These are phyloP conservation scores for Drosophila biarmipes DNA, from an alignment of 1,140 invertebrate genomes.

Conservation along the genomic window DNA sequence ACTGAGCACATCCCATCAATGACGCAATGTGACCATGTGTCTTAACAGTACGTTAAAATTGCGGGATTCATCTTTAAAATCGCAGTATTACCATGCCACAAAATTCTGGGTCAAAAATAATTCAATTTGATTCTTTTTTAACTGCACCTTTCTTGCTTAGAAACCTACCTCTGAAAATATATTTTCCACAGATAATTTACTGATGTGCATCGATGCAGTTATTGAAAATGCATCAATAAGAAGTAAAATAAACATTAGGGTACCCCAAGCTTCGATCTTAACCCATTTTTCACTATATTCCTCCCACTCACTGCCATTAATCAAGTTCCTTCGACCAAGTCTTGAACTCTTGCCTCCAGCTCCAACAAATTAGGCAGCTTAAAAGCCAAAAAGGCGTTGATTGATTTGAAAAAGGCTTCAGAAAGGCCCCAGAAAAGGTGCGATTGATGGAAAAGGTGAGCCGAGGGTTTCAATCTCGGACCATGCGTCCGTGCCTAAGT, in stretches of 20 bases:
- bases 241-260: slow-evolving; percentile 36
- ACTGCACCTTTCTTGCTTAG: too few species aligned
- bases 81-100: background rate
- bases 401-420: slow-evolving; percentile 68
- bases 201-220: too few species aligned
- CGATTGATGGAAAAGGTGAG: slow-evolving; percentile 22
- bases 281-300: background rate
- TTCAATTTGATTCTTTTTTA: background rate
- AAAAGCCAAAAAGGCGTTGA: slow-evolving; percentile 66
- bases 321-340: slow-evolving; percentile 21
- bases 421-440: slow-evolving; percentile 8
- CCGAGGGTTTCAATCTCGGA: slow-evolving; percentile 15
- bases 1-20: background rate
- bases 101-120: background rate
- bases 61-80: background rate
- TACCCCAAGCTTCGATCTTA: background rate
- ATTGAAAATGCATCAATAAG: slow-evolving; percentile 2
- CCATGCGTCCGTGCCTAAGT: slow-evolving; percentile 22
- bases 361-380: slow-evolving; percentile 68
- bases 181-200: background rate
- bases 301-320: slow-evolving; percentile 13
- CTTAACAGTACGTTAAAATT: background rate
- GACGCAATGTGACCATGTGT: background rate
- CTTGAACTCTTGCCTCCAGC: slow-evolving; percentile 16
- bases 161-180: background rate